Evolutionary conservation across 1,140 invertebrate species (phyloP), one percentile per base, ranked within the genome.

Genomic region (Leptonema lineaticorne): DNA sequence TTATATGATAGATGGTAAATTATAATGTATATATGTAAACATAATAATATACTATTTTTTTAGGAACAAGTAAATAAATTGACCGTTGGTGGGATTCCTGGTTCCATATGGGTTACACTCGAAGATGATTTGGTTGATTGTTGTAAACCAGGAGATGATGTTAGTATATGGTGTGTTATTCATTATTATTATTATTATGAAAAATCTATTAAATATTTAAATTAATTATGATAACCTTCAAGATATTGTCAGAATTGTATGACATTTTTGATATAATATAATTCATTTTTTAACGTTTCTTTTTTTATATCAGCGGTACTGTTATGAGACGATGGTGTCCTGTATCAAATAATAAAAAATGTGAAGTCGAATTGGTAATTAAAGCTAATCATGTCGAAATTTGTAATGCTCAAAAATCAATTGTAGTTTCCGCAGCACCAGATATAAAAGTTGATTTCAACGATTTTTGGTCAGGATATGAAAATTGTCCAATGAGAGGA

Each of bases 61-160:
- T 78, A 92, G 85, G 91, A 93, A 75, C 89, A 90, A 82, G 84
- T 90, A 9, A 86, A 88, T 67, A 88, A 89, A 74, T 76, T 92
- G 30, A 83, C 83, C 53, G 81, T 92, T 68, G 90, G 91, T 11
- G 86, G 85, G 18, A 89, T 93, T 73, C 92, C 92, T 0, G 83
- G 87, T n/a, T 87, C 89, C 8, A 86, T 93, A 80, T 90, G 87
- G 85, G 87, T 95, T 1, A 86, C 91, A 28, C 78, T 96, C 30
- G 88, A 95, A 76, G 89, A 95, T 84, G 93, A 96, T 81, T 82
- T 96, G 9, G 92, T 95, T 1, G 93, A 95, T 79, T 81, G 79
- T 59, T 95, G 93, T 78, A 93, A 93, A 79, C 92, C 94, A 67
- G 94, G 94, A 9, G 93, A 96, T 85, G 89, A 93, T 85, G 86